Conservation (phyloP, 2,888 invertebrate species). For the Prosapia bicincta region DNA sequence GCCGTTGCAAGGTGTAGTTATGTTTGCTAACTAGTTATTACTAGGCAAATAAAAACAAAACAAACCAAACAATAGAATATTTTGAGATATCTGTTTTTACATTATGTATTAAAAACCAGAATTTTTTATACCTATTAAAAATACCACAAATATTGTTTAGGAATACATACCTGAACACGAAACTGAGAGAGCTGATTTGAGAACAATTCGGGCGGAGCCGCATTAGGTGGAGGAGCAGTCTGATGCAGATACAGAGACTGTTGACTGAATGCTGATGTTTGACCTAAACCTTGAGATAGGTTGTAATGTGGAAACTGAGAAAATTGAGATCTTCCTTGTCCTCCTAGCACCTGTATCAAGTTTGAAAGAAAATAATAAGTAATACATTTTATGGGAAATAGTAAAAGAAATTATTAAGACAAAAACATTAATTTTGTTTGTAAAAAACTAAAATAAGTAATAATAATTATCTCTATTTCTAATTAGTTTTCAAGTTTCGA, state of each 20-base stretch:
- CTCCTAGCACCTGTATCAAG: constrained; percentile 38
- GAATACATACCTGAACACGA: constrained; percentile 46
- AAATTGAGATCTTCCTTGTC: constrained; percentile 69
- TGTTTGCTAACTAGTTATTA: too few relatives aligned
- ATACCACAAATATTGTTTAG: too few relatives aligned
- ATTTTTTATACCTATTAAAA: too few relatives aligned
- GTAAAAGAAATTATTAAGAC: not conserved
- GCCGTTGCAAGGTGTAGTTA: too few relatives aligned
- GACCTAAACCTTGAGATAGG: constrained; percentile 43
- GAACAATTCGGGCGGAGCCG: constrained; percentile 64
- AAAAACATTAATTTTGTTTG: too few relatives aligned
- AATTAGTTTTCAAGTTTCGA: too few relatives aligned
- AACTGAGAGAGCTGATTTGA: constrained; percentile 59
- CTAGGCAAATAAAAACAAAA: too few relatives aligned
- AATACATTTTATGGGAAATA: not conserved
- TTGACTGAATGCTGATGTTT: constrained; percentile 52
- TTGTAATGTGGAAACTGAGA: constrained; percentile 74
- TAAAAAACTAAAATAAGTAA: too few relatives aligned
- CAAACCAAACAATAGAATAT: too few relatives aligned
- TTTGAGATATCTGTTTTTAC: too few relatives aligned
- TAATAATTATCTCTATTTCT: too few relatives aligned
- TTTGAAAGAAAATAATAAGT: not conserved
- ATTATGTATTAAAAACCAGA: too few relatives aligned
- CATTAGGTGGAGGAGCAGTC: constrained; percentile 56
- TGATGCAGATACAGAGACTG: constrained; percentile 50